Percentiles rank a stretch among this genome's conserved stretches.
Evolutionary conservation across 2,888 invertebrate species (phyloP).

Genomic region (Caenorhabditis uteleia): DNA sequence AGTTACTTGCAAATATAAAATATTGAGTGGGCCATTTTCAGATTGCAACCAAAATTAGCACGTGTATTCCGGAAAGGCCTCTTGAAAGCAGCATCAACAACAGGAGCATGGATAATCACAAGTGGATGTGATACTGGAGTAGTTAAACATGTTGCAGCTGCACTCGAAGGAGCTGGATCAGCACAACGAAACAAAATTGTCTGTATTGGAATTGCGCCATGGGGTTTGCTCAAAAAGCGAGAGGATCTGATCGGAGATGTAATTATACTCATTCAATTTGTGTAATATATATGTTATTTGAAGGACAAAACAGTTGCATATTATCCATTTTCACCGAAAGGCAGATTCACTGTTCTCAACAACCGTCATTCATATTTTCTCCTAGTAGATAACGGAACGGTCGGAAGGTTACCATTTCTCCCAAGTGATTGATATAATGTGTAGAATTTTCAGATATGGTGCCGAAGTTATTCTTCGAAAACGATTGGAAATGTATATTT

Average conservation of each 20-base stretch:
- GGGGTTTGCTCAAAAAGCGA: conserved; percentile 83
- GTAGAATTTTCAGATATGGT: conserved; percentile 71
- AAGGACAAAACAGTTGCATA: conserved; percentile 61
- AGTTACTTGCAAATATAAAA: background rate
- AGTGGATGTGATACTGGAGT: conserved; percentile 78
- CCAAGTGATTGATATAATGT: no score
- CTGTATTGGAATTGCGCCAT: conserved; percentile 96
- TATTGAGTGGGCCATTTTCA: conserved; percentile 21
- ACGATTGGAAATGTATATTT: conserved; percentile 91
- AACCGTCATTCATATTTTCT: conserved; percentile 96
- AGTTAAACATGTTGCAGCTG: conserved; percentile 82
- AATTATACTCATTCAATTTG: background rate
- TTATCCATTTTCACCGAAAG: conserved; percentile 55
- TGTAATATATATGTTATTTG: conserved; percentile 3
- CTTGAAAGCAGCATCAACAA: conserved; percentile 89
- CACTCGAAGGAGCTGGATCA: conserved; percentile 63
- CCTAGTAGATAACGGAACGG: conserved; percentile 96
- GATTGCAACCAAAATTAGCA: conserved; percentile 85
- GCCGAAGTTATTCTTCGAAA: conserved; percentile 87
- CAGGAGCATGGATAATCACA: conserved; percentile 98
- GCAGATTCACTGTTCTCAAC: conserved; percentile 76
- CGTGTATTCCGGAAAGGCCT: conserved; percentile 92
- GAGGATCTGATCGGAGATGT: conserved; percentile 59
- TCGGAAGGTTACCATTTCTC: no score
- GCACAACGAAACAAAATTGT: conserved; percentile 75